Evolutionary conservation across 2,113 vertebrate genomes (phyloP), one percentile per base, ranked within the genome.

Genomic region (Poeciliopsis turrubarensis): DNA sequence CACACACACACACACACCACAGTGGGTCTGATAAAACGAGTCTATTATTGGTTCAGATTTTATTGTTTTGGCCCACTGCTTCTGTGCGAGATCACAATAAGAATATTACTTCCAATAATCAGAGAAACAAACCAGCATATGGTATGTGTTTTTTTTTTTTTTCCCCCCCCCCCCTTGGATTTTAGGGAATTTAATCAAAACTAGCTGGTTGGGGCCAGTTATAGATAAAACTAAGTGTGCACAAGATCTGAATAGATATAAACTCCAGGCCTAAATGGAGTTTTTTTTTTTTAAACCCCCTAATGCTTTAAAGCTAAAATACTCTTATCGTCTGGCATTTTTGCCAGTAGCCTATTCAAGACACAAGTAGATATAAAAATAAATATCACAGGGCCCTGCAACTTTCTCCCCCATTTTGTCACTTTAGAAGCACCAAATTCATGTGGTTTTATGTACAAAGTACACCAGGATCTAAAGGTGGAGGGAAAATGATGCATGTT

Each of bases 1-100:
- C n/a, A n/a, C n/a, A n/a, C n/a, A n/a, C n/a, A n/a, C n/a, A n/a
- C 70, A 67, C 74, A 79, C 10, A 77, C 65, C 87, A 78, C 68
- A 63, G 70, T 44, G 13, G 47, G 31, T 29, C 63, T 74, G 60
- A 26, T 67, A 65, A 65, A 72, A 77, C 3, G 61, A 1, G 15
- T 77, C 70, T 89, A 68, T 78, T 86, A 78, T 13, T 60, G 19
- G 65, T 41, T 65, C 1, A n/a, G 29, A 63, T 64, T 54, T 69
- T 51, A 79, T 69, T 69, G 70, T 79, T 79, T 54, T 19, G 47
- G 22, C 41, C 30, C 51, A 37, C 44, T 5, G 39, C 15, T 41
- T 41, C 39, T 15, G 17, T 57, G 51, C 17, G n/a, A n/a, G 7
- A n/a, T 10, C 5, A 0, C 11, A 57, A 54, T 9, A 25, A 9